phyloP scores from a whole-genome alignment of 2,113 vertebrate genomes.

The Chitala chitala region DNA sequence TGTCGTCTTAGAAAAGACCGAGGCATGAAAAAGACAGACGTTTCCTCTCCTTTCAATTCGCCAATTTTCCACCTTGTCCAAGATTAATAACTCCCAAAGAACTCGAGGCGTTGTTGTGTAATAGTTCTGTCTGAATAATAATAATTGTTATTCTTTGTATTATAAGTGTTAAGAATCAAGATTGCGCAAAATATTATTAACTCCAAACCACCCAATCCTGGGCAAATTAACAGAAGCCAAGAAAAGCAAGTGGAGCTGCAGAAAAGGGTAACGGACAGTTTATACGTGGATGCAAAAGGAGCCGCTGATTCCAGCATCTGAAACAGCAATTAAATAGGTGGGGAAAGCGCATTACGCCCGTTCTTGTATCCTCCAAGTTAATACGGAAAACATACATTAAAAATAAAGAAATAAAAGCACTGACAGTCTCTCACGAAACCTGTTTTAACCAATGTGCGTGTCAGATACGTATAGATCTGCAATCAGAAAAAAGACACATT shows the following conservation, averaged over 20 bases:
- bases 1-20: too few species aligned
- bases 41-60: background rate
- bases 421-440: background rate
- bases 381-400: background rate
- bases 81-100: background rate
- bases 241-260: background rate
- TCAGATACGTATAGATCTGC: background rate
- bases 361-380: too few species aligned
- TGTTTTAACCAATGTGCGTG: background rate
- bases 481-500: background rate
- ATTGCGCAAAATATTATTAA: background rate
- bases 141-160: background rate
- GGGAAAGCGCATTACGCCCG: background rate
- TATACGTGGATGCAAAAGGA: background rate
- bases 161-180: background rate
- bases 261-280: too few species aligned
- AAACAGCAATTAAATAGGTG: background rate
- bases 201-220: background rate
- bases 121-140: background rate
- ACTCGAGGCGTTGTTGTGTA: background rate
- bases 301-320: slow-evolving; percentile 3
- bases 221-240: background rate
- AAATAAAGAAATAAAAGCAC: background rate
- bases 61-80: background rate
- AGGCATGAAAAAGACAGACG: background rate